Evolutionary conservation across 2,113 vertebrate species (phyloP).

Genomic region (Pelobates fuscus): DNA sequence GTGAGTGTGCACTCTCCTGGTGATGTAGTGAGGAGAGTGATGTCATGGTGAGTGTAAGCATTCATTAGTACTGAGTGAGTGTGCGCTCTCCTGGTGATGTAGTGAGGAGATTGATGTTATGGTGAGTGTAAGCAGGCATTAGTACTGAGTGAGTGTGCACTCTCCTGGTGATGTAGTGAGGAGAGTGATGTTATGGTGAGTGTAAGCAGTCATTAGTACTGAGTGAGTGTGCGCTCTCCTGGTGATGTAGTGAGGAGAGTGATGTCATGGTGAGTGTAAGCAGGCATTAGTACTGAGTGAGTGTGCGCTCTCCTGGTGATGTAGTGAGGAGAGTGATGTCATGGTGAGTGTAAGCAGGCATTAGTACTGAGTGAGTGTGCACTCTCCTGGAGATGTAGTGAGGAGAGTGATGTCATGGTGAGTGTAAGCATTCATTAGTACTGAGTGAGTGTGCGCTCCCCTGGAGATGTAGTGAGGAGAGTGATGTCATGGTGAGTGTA

Average conservation of each 20-base stretch:
- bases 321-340: not conserved
- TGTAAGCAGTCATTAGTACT: not conserved
- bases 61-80: not conserved
- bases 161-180: not conserved
- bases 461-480: not conserved
- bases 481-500: not conserved
- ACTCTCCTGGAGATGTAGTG: no score
- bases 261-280: no score
- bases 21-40: not conserved
- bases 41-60: not conserved
- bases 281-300: no score
- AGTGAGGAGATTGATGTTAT: no score
- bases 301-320: not conserved
- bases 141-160: no score
- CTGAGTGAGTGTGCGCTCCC: no score
- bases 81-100: no score
- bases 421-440: no score
- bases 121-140: no score
- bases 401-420: no score
- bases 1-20: not conserved
- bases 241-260: no score
- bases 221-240: no score
- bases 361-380: not conserved
- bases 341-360: not conserved
- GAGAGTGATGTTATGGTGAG: not conserved